Percentiles rank a stretch among this genome's conserved stretches.
phyloP scores from a whole-genome alignment of 2,888 invertebrate species.

The Cephus pulcher region DNA sequence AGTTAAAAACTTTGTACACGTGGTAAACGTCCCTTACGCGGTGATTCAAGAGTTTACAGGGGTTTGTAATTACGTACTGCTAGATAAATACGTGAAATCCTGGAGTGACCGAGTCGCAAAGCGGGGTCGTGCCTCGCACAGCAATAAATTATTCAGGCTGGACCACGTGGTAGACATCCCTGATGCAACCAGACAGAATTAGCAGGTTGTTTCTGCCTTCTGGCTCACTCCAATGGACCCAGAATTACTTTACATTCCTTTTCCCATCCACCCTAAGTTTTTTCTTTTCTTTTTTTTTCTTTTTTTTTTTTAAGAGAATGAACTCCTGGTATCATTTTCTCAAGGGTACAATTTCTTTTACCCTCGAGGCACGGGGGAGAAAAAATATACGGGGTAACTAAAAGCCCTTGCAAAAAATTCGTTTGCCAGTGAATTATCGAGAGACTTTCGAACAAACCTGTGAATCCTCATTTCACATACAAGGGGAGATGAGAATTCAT shows the following conservation, averaged over 20 bases:
- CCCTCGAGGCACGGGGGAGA: neutral
- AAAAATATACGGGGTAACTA: neutral
- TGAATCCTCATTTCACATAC: neutral
- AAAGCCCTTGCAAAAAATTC: neutral
- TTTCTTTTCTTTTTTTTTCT: neutral
- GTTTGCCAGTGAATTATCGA: neutral
- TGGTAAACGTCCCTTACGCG: neutral
- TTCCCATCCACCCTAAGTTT: neutral
- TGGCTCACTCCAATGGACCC: neutral
- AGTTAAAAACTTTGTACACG: neutral
- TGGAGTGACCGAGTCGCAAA: neutral
- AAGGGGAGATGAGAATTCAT: neutral
- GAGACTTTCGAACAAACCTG: neutral
- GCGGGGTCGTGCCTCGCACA: conserved; percentile 6
- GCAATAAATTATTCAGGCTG: conserved; percentile 32
- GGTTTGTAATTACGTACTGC: conserved; percentile 9
- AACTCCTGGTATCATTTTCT: neutral
- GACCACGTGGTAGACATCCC: neutral
- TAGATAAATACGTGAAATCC: conserved; percentile 19
- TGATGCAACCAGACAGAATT: conserved; percentile 8
- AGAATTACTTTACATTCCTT: neutral
- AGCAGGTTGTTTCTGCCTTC: neutral
- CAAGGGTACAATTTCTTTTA: neutral
- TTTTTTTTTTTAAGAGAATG: neutral
- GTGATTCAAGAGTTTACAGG: neutral